phyloP scores from a whole-genome alignment of 2,113 vertebrate genomes.

The Hippocampus abdominalis region DNA sequence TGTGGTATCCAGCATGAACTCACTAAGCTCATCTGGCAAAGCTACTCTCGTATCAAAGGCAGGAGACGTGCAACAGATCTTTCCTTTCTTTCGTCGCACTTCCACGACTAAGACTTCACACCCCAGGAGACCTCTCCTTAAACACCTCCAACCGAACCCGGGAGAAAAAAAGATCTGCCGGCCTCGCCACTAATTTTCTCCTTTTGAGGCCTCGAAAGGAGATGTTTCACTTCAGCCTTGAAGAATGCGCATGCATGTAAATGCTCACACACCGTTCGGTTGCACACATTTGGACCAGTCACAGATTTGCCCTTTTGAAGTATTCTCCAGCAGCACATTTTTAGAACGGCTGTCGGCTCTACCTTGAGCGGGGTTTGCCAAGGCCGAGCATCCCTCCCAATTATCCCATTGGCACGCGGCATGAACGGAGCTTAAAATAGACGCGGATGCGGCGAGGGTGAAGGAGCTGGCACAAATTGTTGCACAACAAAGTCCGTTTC shows the following conservation, averaged over 20 bases:
- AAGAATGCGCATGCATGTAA: neutral
- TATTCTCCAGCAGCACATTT: constrained; percentile 22
- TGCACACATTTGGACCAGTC: constrained; percentile 2
- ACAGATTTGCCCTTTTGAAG: constrained; percentile 19
- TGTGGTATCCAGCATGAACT: too few relatives aligned
- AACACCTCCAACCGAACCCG: neutral
- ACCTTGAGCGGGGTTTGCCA: constrained; percentile 28
- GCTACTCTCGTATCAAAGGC: neutral
- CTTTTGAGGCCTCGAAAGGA: constrained; percentile 2
- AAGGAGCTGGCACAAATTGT: constrained; percentile 52
- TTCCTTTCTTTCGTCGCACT: neutral
- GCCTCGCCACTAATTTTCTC: neutral
- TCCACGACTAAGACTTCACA: constrained; percentile 8
- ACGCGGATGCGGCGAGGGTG: constrained; percentile 42
- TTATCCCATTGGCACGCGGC: constrained; percentile 36
- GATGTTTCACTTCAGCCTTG: neutral
- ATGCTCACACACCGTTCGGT: neutral
- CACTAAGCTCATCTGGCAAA: too few relatives aligned
- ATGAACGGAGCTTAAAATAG: constrained; percentile 67
- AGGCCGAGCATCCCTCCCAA: constrained; percentile 55
- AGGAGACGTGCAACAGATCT: constrained; percentile 8
- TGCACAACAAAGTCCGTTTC: constrained; percentile 55
- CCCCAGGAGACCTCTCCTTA: constrained; percentile 13
- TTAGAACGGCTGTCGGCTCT: constrained; percentile 24
- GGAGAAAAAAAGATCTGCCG: neutral